These are phyloP conservation scores for Hesperophylax magnus DNA, from an alignment of 1,140 invertebrate species.

Conservation along the genomic window DNA sequence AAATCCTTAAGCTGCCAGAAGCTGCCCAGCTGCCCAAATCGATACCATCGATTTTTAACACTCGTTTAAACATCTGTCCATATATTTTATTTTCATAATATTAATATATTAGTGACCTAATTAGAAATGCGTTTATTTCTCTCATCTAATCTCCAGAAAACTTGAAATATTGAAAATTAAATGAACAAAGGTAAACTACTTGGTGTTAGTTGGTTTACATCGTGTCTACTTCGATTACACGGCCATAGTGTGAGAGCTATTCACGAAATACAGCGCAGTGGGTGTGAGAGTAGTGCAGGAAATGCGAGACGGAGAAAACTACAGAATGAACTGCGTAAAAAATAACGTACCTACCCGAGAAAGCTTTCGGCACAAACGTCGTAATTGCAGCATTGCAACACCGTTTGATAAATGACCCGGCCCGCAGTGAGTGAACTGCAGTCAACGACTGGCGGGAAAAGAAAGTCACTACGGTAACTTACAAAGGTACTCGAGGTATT, in stretches of 20 bases:
- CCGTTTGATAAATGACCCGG: slow-evolving; percentile 35
- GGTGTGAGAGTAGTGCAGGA: neutral
- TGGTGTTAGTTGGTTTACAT: neutral
- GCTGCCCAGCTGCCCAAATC: too few relatives aligned
- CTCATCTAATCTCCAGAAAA: neutral
- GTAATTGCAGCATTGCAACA: slow-evolving; percentile 58
- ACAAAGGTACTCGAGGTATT: neutral
- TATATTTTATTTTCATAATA: slow-evolving; percentile 8
- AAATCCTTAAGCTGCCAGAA: slow-evolving; percentile 9
- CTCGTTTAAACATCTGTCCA: slow-evolving; percentile 16
- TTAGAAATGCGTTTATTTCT: neutral
- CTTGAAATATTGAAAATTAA: neutral
- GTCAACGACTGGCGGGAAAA: slow-evolving; percentile 35
- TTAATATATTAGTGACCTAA: neutral
- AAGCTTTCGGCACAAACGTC: slow-evolving; percentile 51
- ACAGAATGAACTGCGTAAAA: neutral
- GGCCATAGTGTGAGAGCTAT: neutral
- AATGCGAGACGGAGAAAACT: slow-evolving; percentile 6
- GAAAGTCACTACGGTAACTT: slow-evolving; percentile 34
- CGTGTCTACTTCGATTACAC: neutral
- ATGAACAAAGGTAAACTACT: neutral
- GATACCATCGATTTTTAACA: slow-evolving; percentile 1
- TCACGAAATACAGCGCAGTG: neutral
- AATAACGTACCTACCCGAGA: slow-evolving; percentile 18
- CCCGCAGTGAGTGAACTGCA: slow-evolving; percentile 27